Conservation (phyloP, 2,113 vertebrate genomes). For the Tringa solitaria region DNA sequence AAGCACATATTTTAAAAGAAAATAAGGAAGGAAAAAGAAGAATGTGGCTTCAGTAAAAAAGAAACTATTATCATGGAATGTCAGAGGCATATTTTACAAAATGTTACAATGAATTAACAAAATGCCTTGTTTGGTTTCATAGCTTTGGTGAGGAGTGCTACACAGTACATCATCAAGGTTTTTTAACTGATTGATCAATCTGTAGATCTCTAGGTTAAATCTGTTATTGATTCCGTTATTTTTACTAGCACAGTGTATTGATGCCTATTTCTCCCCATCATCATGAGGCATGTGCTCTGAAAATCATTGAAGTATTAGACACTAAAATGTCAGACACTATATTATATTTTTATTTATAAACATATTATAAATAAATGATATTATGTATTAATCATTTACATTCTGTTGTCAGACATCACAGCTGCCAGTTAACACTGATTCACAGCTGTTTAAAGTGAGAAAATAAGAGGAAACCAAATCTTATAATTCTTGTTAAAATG, state of each 20-base stretch:
- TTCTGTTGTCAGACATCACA: neutral
- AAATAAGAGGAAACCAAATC: neutral
- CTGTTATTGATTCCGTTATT: neutral
- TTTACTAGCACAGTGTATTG: neutral
- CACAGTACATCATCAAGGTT: neutral
- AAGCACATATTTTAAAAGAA: neutral
- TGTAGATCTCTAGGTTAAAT: neutral
- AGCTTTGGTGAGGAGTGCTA: neutral
- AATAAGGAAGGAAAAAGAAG: conserved; percentile 3
- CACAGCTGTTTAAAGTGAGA: neutral
- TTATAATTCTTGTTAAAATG: neutral
- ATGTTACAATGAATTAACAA: neutral
- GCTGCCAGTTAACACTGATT: neutral
- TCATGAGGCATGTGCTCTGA: neutral
- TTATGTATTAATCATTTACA: too few species aligned
- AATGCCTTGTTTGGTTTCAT: neutral
- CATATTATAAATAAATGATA: too few species aligned
- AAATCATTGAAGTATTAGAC: neutral
- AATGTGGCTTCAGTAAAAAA: neutral
- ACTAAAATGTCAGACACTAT: neutral
- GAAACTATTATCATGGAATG: neutral
- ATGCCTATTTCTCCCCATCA: neutral
- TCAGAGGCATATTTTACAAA: neutral
- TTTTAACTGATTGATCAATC: neutral
- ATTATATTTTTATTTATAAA: too few species aligned